Percentiles rank a stretch among this genome's conserved stretches.
Conservation (phyloP, 2,888 invertebrate species). For the Apotomis betuletana region DNA sequence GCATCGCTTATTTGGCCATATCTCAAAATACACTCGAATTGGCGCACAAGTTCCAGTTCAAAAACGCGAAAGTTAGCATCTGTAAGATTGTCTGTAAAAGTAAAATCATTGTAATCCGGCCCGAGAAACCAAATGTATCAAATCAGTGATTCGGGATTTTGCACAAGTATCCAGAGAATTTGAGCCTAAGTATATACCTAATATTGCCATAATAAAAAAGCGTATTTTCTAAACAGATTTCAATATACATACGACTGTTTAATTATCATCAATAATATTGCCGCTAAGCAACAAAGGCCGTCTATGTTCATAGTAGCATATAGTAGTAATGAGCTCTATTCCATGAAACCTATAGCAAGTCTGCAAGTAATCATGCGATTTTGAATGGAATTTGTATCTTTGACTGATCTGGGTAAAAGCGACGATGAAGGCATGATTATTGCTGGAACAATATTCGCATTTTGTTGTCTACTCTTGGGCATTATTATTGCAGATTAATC, state of each 20-base stretch:
- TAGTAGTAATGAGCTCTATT: constrained; percentile 6
- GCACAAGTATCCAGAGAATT: not conserved
- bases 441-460: not conserved
- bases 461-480: not conserved
- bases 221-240: not conserved
- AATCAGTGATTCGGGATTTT: not conserved
- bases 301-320: no score
- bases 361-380: not conserved
- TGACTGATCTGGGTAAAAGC: not conserved
- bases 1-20: no score
- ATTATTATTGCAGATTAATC: no score
- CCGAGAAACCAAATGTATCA: no score
- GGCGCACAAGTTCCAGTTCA: no score
- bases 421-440: not conserved
- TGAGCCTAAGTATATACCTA: no score
- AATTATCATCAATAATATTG: not conserved
- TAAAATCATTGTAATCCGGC: no score
- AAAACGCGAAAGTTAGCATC: no score
- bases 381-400: not conserved
- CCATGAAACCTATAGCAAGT: not conserved
- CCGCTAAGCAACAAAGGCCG: constrained; percentile 3
- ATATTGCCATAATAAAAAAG: not conserved
- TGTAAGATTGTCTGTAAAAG: no score
- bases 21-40: no score
- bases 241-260: constrained; percentile 3